These are phyloP conservation scores for Isotomurus palustris DNA, from an alignment of 2,888 invertebrate species.

Conservation along the genomic window DNA sequence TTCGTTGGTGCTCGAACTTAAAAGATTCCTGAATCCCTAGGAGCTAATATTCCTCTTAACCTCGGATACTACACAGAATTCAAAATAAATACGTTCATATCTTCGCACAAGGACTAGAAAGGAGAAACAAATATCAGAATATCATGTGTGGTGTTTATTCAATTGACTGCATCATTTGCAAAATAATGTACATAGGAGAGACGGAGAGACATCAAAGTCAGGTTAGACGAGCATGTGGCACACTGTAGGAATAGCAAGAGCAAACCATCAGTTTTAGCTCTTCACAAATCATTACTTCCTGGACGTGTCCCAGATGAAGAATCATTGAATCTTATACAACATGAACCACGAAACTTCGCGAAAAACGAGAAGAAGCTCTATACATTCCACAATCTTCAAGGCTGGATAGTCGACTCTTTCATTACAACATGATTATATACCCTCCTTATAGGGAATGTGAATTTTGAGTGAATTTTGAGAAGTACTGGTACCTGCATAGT, in stretches of 20 bases:
- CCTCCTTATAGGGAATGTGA: too few relatives aligned
- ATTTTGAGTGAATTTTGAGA: too few relatives aligned
- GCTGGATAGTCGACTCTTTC: background rate
- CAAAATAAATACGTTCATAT: background rate
- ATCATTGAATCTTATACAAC: background rate
- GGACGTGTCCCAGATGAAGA: background rate
- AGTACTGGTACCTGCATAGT: too few relatives aligned
- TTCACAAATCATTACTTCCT: background rate
- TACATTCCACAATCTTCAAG: background rate
- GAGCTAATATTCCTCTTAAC: too few relatives aligned
- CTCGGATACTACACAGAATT: background rate
- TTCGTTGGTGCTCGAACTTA: background rate
- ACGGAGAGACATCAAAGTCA: background rate
- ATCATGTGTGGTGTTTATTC: background rate
- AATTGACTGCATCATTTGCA: background rate
- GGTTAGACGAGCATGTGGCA: background rate
- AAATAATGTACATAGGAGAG: background rate
- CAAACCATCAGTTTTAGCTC: background rate
- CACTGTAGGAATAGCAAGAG: background rate
- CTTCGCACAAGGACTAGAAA: background rate
- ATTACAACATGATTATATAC: too few relatives aligned
- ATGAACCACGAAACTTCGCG: background rate
- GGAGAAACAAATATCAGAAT: background rate
- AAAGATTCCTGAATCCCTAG: background rate
- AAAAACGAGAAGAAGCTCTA: slow-evolving; percentile 5